A percentile compares a stretch with the other conserved stretches of the same genome.
These are phyloP conservation scores for Gymnodraco acuticeps DNA, from an alignment of 2,797 vertebrate species.

Conservation along the genomic window DNA sequence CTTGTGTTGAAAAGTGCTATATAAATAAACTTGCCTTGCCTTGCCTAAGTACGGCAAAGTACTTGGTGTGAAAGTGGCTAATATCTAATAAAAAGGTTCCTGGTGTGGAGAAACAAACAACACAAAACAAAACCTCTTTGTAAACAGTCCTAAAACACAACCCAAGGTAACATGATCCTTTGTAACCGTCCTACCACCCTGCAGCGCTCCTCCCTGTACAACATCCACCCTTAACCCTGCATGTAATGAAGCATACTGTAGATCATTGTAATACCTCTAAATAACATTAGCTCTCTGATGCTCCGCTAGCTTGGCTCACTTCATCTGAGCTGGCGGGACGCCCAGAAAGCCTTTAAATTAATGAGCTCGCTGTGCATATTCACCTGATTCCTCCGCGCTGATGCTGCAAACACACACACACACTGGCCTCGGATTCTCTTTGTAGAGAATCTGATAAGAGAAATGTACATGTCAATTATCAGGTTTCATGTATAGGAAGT, in stretches of 20 bases:
- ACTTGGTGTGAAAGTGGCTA: too few species aligned
- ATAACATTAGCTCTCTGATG: conserved; percentile 58
- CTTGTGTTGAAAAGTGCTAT: too few species aligned
- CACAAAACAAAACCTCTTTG: too few species aligned
- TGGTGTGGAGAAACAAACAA: too few species aligned
- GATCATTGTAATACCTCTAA: conserved; percentile 62
- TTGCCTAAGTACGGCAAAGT: too few species aligned
- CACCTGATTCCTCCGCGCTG: conserved; percentile 36
- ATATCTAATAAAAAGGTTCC: too few species aligned
- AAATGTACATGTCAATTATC: conserved; percentile 8
- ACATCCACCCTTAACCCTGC: too few species aligned
- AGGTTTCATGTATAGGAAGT: neutral
- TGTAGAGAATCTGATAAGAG: conserved; percentile 1
- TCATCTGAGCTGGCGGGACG: conserved; percentile 46
- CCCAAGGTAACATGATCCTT: too few species aligned
- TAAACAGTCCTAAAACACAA: too few species aligned
- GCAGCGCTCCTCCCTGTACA: too few species aligned
- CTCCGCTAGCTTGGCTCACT: conserved; percentile 47
- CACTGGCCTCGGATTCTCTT: neutral
- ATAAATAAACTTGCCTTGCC: too few species aligned
- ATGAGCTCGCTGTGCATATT: conserved; percentile 58
- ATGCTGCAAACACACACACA: neutral
- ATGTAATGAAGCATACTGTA: neutral
- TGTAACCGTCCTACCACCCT: too few species aligned
- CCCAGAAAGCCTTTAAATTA: conserved; percentile 73